Conservation (phyloP, 2,797 vertebrate species). For the Urocyon cinereoargenteus region DNA sequence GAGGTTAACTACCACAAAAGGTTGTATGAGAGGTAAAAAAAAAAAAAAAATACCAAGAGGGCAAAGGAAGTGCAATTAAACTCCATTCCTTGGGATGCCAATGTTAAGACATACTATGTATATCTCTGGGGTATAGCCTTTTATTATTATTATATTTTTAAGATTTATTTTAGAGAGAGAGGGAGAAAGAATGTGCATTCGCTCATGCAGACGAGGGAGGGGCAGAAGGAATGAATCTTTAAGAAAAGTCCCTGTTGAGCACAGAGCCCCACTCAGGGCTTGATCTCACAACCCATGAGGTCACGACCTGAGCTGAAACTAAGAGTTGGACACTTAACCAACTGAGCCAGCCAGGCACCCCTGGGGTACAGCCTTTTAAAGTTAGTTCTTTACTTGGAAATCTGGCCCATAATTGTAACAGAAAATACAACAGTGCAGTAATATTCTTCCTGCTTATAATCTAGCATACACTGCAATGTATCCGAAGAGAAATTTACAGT, state of each 20-base stretch:
- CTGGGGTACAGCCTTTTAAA: neutral
- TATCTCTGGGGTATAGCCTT: neutral
- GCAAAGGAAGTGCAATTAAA: neutral
- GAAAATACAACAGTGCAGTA: neutral
- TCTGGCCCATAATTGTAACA: neutral
- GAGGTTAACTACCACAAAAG: neutral
- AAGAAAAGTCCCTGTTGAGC: neutral
- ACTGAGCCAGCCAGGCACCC: neutral
- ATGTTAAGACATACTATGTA: neutral
- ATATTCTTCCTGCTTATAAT: neutral
- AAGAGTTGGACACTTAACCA: neutral
- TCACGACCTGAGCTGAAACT: neutral
- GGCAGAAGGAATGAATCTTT: neutral
- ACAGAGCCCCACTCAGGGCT: neutral
- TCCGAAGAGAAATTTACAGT: neutral
- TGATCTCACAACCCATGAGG: neutral
- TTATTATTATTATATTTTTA: neutral
- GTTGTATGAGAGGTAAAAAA: neutral
- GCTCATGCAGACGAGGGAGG: accelerated
- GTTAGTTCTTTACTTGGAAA: neutral
- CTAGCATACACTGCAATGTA: neutral
- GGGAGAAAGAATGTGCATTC: too few relatives aligned
- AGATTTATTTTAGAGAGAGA: neutral
- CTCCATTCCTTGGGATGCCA: neutral
- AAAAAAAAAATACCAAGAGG: neutral